Percentiles rank a stretch among this genome's conserved stretches.
phyloP scores from a whole-genome alignment of 2,113 vertebrate species.

The Uria lomvia region DNA sequence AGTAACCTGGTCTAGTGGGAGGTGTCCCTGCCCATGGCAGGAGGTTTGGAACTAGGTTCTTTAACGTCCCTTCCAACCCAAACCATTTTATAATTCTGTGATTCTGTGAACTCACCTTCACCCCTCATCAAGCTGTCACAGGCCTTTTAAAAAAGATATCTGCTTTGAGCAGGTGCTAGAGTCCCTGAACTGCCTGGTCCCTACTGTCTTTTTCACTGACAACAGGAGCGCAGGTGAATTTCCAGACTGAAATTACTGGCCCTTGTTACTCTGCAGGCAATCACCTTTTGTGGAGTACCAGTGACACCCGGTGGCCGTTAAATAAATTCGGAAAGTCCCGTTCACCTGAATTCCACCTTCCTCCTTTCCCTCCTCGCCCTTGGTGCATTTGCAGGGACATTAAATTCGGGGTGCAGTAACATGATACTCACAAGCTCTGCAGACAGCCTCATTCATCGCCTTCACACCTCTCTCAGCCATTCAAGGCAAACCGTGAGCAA shows the following conservation, averaged over 20 bases:
- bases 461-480: background rate
- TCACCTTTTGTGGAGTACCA: background rate
- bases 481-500: background rate
- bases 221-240: background rate
- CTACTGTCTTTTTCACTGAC: background rate
- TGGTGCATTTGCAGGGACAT: background rate
- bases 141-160: background rate
- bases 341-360: background rate
- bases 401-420: background rate
- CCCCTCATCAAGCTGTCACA: background rate
- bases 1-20: background rate
- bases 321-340: background rate
- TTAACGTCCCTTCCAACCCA: background rate
- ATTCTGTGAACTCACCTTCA: background rate
- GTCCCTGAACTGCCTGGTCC: background rate
- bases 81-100: background rate
- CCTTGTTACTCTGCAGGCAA: fast-evolving
- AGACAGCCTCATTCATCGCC: background rate
- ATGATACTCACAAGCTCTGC: fast-evolving
- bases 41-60: background rate
- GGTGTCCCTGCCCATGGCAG: background rate
- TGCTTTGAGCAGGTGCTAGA: background rate
- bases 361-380: fast-evolving
- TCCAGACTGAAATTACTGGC: fast-evolving
- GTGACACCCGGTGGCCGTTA: constrained; percentile 13